Percentiles rank a stretch among this genome's conserved stretches.
Evolutionary conservation across 2,797 vertebrate genomes (phyloP).

Genomic region (Leptoclinus maculatus): DNA sequence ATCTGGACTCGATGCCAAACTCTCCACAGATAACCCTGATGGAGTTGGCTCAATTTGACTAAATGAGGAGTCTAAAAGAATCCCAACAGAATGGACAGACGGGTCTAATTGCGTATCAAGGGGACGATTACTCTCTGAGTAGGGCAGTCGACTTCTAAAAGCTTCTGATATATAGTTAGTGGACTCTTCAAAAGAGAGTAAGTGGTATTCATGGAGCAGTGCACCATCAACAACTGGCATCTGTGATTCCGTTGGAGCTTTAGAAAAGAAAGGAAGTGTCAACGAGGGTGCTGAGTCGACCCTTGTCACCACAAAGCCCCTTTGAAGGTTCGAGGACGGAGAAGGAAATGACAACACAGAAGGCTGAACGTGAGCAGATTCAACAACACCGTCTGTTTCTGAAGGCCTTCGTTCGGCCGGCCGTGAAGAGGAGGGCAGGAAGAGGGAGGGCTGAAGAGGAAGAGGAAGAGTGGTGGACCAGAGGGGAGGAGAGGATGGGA

Average conservation of each 20-base stretch:
- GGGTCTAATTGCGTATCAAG: not conserved
- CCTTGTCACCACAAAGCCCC: slow-evolving; percentile 41
- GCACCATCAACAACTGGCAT: slow-evolving; percentile 29
- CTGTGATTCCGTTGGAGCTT: slow-evolving; percentile 23
- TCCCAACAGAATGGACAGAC: not conserved
- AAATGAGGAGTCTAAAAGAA: not conserved
- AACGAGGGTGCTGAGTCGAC: slow-evolving; percentile 20
- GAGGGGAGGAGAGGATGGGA: not conserved
- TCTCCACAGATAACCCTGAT: not conserved
- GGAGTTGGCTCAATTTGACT: slow-evolving; percentile 28
- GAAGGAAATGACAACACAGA: slow-evolving; percentile 35
- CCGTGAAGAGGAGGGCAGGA: slow-evolving; percentile 12
- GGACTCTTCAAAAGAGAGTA: slow-evolving; percentile 29
- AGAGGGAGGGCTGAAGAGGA: slow-evolving; percentile 1
- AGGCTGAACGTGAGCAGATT: slow-evolving; percentile 41
- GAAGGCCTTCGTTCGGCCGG: slow-evolving; percentile 1
- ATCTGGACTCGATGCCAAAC: not conserved
- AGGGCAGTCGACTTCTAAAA: not conserved
- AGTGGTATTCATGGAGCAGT: slow-evolving; percentile 26
- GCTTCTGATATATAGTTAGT: not conserved
- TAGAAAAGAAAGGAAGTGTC: slow-evolving; percentile 23
- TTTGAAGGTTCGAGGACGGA: slow-evolving; percentile 52
- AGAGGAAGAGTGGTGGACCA: not conserved
- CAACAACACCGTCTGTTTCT: slow-evolving; percentile 19
- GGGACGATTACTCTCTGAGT: slow-evolving; percentile 9